These are phyloP conservation scores for Antennarius striatus DNA, from an alignment of 2,113 vertebrate species.

Conservation along the genomic window DNA sequence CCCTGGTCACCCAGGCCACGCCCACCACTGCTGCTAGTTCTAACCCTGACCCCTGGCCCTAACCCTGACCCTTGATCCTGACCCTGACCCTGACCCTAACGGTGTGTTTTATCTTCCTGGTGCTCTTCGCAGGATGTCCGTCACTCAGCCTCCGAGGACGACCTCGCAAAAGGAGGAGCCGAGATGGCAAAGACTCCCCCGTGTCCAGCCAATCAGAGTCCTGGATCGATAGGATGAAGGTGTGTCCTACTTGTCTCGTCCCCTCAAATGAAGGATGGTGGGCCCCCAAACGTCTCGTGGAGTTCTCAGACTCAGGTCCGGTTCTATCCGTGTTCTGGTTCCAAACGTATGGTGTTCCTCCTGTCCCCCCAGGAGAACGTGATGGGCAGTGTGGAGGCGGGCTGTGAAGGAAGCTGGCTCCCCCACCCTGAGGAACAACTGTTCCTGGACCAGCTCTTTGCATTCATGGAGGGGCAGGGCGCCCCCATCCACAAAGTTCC, in stretches of 20 bases:
- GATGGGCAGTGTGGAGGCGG: constrained; percentile 78
- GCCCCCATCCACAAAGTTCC: constrained; percentile 82
- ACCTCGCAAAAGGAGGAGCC: constrained; percentile 77
- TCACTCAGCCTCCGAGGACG: constrained; percentile 82
- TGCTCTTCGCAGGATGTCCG: constrained; percentile 68
- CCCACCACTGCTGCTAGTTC: too few species aligned
- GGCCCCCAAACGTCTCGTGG: too few species aligned
- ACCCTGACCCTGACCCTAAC: too few species aligned
- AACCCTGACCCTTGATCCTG: too few species aligned
- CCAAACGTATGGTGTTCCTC: neutral
- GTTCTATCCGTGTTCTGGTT: too few species aligned
- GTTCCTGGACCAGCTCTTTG: constrained; percentile 81
- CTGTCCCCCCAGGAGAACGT: constrained; percentile 71
- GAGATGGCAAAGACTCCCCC: constrained; percentile 63
- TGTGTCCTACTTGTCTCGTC: constrained; percentile 16
- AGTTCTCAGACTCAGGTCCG: too few species aligned
- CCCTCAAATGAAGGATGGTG: too few species aligned
- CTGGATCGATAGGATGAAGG: constrained; percentile 81
- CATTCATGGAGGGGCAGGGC: constrained; percentile 78
- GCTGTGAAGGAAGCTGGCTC: constrained; percentile 77
- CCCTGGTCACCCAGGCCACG: too few species aligned
- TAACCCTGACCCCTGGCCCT: too few species aligned
- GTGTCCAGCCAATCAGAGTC: constrained; percentile 71
- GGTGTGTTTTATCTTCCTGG: too few species aligned
- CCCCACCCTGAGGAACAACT: constrained; percentile 82